Conservation (phyloP, 2,888 invertebrate species). For the Pelosia muscerda region DNA sequence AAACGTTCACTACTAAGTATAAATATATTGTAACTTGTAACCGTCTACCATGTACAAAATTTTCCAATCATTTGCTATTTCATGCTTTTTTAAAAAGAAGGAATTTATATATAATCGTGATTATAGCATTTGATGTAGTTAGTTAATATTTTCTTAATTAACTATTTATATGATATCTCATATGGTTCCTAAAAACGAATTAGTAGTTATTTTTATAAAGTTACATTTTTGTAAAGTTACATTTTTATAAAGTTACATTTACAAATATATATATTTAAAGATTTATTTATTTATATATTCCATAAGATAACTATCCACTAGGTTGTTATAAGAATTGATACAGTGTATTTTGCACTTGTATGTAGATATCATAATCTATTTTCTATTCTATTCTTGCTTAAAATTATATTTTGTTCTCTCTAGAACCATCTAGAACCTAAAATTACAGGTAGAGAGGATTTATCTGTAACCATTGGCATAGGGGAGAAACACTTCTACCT, state of each 20-base stretch:
- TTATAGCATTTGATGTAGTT: neutral
- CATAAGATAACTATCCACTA: neutral
- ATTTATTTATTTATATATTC: neutral
- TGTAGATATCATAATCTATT: neutral
- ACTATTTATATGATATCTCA: neutral
- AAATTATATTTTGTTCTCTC: too few relatives aligned
- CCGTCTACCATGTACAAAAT: neutral
- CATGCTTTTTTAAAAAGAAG: neutral
- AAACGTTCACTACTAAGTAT: too few relatives aligned
- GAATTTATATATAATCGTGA: neutral
- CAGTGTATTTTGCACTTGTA: neutral
- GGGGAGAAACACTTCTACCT: too few relatives aligned
- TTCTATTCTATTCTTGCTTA: too few relatives aligned
- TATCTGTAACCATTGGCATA: too few relatives aligned
- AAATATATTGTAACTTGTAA: neutral
- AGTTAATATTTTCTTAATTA: neutral
- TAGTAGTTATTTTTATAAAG: neutral
- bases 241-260: neutral
- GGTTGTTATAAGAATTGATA: neutral
- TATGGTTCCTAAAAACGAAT: slow-evolving; percentile 10
- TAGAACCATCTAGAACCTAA: neutral
- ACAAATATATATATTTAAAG: neutral
- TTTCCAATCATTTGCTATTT: neutral
- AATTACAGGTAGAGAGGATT: neutral
- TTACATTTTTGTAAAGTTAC: neutral